These are phyloP conservation scores for Epirrhoe tristata DNA, from an alignment of 2,888 invertebrate genomes.

Conservation along the genomic window DNA sequence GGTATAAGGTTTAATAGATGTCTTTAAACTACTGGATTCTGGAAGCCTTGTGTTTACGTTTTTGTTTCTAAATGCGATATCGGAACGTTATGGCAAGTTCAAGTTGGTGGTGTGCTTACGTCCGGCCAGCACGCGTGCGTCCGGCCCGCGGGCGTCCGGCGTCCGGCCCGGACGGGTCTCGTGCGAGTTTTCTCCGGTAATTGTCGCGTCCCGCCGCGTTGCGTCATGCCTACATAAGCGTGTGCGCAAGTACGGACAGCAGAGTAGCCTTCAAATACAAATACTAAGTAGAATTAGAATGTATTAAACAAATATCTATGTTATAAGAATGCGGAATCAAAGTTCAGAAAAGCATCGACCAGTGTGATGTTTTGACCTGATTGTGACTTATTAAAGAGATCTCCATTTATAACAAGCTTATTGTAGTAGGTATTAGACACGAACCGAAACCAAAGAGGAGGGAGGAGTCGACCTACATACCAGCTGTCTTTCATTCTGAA, in stretches of 20 bases:
- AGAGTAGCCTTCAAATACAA: slow-evolving; percentile 9
- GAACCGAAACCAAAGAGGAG: slow-evolving; percentile 4
- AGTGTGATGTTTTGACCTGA: neutral
- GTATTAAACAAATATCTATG: neutral
- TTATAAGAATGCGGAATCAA: neutral
- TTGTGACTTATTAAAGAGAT: neutral
- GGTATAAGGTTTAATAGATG: no score
- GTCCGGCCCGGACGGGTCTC: slow-evolving; percentile 24
- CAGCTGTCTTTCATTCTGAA: slow-evolving; percentile 1
- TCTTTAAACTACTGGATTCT: no score
- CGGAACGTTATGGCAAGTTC: neutral
- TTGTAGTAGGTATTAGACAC: neutral
- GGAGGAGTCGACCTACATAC: slow-evolving; percentile 6
- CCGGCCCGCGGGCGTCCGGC: slow-evolving; percentile 24
- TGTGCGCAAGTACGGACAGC: slow-evolving; percentile 35
- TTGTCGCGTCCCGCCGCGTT: slow-evolving; percentile 47
- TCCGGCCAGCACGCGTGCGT: slow-evolving; percentile 17
- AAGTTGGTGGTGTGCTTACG: neutral
- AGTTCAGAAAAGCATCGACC: neutral
- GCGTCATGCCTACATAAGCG: slow-evolving; percentile 41
- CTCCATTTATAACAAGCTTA: neutral
- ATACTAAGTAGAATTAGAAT: neutral
- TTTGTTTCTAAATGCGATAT: neutral
- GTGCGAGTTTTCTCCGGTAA: slow-evolving; percentile 55
- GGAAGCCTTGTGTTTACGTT: no score